A percentile compares a stretch with the other conserved stretches of the same genome.
These are phyloP conservation scores for Clarias magur DNA, from an alignment of 2,113 vertebrate genomes.

Conservation along the genomic window DNA sequence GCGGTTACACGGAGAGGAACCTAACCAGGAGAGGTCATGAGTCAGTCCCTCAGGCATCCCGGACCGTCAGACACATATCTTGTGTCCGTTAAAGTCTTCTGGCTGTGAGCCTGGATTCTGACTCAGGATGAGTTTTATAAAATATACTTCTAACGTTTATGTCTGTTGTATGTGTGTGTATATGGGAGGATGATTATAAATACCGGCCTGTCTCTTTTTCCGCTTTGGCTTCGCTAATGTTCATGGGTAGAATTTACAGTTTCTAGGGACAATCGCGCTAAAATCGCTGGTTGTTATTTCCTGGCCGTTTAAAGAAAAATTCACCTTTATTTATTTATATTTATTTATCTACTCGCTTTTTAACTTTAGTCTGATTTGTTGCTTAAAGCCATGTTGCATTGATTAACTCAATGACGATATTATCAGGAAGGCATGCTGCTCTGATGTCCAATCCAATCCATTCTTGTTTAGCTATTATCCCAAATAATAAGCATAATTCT, in stretches of 20 bases:
- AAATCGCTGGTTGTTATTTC: no score
- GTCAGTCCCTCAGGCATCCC: slow-evolving; percentile 1
- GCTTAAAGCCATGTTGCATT: no score
- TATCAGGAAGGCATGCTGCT: not conserved
- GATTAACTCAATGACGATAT: not conserved
- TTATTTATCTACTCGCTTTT: no score
- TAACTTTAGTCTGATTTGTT: no score
- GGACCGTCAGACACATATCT: not conserved
- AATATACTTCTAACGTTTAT: not conserved
- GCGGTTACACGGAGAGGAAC: not conserved
- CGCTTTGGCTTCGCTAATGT: not conserved
- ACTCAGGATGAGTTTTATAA: not conserved
- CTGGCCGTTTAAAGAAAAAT: not conserved
- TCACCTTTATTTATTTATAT: not conserved
- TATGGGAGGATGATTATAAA: slow-evolving; percentile 7
- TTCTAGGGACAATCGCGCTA: not conserved
- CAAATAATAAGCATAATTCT: not conserved
- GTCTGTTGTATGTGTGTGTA: slow-evolving; percentile 9
- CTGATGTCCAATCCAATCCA: slow-evolving; percentile 5
- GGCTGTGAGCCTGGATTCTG: not conserved
- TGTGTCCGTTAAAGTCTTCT: slow-evolving; percentile 2
- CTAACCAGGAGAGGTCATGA: slow-evolving; percentile 25
- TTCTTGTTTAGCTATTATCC: not conserved
- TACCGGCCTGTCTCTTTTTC: not conserved
- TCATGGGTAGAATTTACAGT: slow-evolving; percentile 14